Conservation (phyloP, 2,888 invertebrate genomes). For the Phengaris alcon region DNA sequence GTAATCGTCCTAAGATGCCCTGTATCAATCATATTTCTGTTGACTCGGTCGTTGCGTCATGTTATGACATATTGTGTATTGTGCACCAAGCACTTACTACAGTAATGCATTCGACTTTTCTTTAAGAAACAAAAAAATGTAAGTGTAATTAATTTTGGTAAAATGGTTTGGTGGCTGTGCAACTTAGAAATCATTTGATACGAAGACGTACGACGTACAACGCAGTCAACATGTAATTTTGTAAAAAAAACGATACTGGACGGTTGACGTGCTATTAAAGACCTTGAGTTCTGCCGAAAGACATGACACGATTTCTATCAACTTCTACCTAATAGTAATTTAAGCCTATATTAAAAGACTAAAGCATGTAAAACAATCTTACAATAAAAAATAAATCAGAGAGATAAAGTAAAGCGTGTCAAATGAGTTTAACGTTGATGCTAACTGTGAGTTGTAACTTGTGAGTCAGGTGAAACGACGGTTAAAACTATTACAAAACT, state of each 20-base stretch:
- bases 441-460: background rate
- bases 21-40: conserved; percentile 37
- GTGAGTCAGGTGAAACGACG: background rate
- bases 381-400: conserved; percentile 11
- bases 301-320: too few species aligned
- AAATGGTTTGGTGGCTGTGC: too few species aligned
- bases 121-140: background rate
- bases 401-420: background rate
- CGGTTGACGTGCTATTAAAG: too few species aligned
- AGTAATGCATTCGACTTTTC: background rate
- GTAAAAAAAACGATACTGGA: too few species aligned
- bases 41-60: conserved; percentile 16
- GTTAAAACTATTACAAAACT: conserved; percentile 19
- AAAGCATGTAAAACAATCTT: too few species aligned
- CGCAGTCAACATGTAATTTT: too few species aligned
- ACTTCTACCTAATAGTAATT: too few species aligned
- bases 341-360: too few species aligned
- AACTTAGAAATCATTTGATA: too few species aligned
- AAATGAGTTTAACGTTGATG: conserved; percentile 5
- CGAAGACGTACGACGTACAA: too few species aligned
- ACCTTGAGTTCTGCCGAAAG: too few species aligned
- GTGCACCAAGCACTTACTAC: background rate
- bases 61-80: background rate
- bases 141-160: background rate
- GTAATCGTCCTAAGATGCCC: conserved; percentile 32